Conservation (phyloP, 2,888 invertebrate species). For the Laspeyria flexula region DNA sequence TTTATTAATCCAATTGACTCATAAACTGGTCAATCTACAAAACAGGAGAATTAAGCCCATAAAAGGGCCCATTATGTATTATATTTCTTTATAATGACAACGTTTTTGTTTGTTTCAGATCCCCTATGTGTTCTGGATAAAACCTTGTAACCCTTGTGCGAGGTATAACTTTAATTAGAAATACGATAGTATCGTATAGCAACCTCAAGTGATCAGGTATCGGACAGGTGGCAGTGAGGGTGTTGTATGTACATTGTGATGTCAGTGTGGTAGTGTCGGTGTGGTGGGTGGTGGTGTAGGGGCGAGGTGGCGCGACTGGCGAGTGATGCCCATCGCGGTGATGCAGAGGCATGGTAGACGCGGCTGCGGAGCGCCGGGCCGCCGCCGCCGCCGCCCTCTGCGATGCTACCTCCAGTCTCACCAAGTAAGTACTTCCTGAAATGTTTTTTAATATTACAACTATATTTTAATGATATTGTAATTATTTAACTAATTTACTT, state of each 20-base stretch:
- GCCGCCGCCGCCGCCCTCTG: slow-evolving; percentile 76
- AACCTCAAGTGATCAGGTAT: slow-evolving; percentile 63
- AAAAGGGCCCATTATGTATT: not conserved
- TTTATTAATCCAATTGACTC: slow-evolving; percentile 13
- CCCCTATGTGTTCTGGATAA: slow-evolving; percentile 30
- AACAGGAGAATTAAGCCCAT: no score
- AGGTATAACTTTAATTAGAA: slow-evolving; percentile 34
- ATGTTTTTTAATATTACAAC: not conserved
- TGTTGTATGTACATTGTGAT: slow-evolving; percentile 59
- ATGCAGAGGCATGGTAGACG: slow-evolving; percentile 86
- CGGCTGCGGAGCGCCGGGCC: slow-evolving; percentile 83
- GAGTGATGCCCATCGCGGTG: slow-evolving; percentile 82
- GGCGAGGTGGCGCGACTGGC: slow-evolving; percentile 61
- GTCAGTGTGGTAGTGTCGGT: slow-evolving; percentile 65
- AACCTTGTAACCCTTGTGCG: slow-evolving; percentile 27
- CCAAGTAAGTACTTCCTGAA: slow-evolving; percentile 70
- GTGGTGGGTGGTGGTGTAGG: slow-evolving; percentile 67
- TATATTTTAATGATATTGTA: not conserved
- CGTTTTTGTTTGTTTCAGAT: slow-evolving; percentile 45
- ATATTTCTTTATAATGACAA: not conserved
- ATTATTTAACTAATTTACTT: no score
- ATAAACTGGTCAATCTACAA: no score
- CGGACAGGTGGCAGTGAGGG: slow-evolving; percentile 55
- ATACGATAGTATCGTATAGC: slow-evolving; percentile 48
- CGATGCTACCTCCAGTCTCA: slow-evolving; percentile 74